Conservation (phyloP, 2,113 vertebrate genomes). For the Corythaixoides concolor region DNA sequence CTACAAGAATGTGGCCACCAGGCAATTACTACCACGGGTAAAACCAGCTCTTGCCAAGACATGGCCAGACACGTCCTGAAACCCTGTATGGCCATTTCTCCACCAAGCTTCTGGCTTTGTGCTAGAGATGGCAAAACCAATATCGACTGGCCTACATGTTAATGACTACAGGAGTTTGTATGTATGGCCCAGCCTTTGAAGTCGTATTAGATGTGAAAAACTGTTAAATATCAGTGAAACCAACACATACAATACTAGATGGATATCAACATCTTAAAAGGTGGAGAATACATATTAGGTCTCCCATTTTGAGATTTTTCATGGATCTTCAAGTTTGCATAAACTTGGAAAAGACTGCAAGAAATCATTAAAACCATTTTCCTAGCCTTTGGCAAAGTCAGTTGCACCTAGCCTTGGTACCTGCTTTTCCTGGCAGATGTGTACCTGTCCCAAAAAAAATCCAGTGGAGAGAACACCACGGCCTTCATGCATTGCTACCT, state of each 20-base stretch:
- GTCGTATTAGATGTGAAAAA: neutral
- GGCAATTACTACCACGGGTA: neutral
- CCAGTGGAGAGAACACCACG: neutral
- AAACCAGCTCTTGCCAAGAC: neutral
- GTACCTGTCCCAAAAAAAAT: neutral
- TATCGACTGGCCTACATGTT: neutral
- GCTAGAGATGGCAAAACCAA: accelerated
- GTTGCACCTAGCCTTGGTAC: neutral
- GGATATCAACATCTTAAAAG: neutral
- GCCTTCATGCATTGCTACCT: neutral
- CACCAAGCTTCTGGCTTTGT: neutral
- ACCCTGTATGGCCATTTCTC: accelerated
- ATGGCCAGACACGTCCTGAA: accelerated
- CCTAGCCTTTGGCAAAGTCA: neutral
- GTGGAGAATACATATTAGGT: neutral
- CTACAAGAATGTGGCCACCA: too few species aligned
- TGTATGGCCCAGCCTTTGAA: neutral
- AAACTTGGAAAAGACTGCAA: neutral
- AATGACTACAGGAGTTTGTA: neutral
- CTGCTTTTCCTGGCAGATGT: neutral
- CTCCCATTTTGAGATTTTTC: neutral
- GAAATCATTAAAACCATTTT: neutral
- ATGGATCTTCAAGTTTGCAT: neutral
- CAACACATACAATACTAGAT: neutral
- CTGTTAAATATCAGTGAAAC: neutral